Conservation (phyloP, 1,140 invertebrate species). For the Prorops nasuta region DNA sequence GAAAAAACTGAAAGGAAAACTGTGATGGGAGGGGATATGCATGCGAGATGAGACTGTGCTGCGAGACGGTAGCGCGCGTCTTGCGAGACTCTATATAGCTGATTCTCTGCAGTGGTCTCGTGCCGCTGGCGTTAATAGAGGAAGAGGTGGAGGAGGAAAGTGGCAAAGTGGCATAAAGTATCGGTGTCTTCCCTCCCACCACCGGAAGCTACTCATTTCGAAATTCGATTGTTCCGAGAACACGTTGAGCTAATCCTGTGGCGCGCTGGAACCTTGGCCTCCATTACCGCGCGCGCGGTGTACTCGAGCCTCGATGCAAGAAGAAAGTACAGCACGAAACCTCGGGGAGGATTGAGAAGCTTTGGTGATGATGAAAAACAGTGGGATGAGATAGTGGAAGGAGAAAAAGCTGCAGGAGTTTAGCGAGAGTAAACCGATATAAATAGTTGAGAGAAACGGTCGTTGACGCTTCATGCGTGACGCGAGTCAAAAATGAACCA, state of each 20-base stretch:
- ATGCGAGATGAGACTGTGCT: too few relatives aligned
- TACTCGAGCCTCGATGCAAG: slow-evolving; percentile 5
- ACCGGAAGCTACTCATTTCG: slow-evolving; percentile 10
- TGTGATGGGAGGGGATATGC: too few relatives aligned
- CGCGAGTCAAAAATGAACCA: slow-evolving; percentile 42
- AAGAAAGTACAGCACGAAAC: background rate
- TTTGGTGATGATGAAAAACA: background rate
- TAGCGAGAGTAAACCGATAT: too few relatives aligned
- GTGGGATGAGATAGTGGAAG: background rate
- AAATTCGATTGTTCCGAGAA: slow-evolving; percentile 22
- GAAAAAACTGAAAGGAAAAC: too few relatives aligned
- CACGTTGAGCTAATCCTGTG: slow-evolving; percentile 12
- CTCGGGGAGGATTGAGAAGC: background rate
- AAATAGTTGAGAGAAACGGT: too few relatives aligned
- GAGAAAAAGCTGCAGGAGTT: too few relatives aligned
- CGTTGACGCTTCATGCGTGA: slow-evolving; percentile 17
- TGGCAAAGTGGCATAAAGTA: background rate
- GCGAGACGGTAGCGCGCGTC: too few relatives aligned
- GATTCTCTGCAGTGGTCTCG: too few relatives aligned
- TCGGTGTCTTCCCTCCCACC: too few relatives aligned
- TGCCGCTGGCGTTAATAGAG: too few relatives aligned
- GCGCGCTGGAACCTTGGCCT: slow-evolving; percentile 1
- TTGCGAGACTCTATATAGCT: too few relatives aligned
- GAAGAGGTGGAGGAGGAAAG: background rate
- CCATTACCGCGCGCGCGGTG: too few relatives aligned